These are phyloP conservation scores for Sebastes fasciatus DNA, from an alignment of 2,113 vertebrate genomes.

Conservation along the genomic window DNA sequence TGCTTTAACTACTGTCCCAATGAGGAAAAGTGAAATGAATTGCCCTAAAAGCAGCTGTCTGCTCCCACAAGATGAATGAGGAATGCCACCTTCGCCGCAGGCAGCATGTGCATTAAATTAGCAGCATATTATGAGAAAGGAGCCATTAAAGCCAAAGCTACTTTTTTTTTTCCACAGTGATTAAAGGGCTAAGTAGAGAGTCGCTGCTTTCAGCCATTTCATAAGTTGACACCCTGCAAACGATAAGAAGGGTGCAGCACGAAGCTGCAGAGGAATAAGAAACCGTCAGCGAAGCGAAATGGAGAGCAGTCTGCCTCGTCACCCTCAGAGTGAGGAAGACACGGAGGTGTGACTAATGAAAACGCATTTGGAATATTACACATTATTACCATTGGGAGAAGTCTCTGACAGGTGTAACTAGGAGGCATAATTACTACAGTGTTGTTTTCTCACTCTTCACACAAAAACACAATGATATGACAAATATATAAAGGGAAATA, in stretches of 20 bases:
- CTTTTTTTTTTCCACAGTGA: slow-evolving; percentile 28
- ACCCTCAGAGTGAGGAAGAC: slow-evolving; percentile 16
- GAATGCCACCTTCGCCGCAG: slow-evolving; percentile 18
- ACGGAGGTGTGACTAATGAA: slow-evolving; percentile 46
- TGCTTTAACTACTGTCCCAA: slow-evolving; percentile 1
- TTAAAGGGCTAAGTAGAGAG: slow-evolving; percentile 39
- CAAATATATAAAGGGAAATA: background rate
- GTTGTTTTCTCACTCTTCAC: slow-evolving; percentile 8
- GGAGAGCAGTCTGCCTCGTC: slow-evolving; percentile 39
- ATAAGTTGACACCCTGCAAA: slow-evolving; percentile 62
- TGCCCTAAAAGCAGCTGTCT: background rate
- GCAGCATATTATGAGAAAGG: slow-evolving; percentile 51
- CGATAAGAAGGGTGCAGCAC: slow-evolving; percentile 26
- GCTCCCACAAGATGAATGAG: slow-evolving; percentile 20
- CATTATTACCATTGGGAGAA: slow-evolving; percentile 41
- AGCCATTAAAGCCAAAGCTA: slow-evolving; percentile 52
- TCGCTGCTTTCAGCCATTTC: slow-evolving; percentile 53
- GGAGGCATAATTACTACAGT: slow-evolving; percentile 21
- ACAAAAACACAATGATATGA: background rate
- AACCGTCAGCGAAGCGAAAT: slow-evolving; percentile 41
- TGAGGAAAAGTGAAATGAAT: background rate
- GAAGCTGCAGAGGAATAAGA: slow-evolving; percentile 23
- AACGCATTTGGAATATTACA: slow-evolving; percentile 42
- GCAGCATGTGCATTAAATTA: slow-evolving; percentile 58
- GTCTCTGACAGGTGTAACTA: slow-evolving; percentile 36